Conservation (phyloP, 2,113 vertebrate genomes). For the Hepsetus odoe region DNA sequence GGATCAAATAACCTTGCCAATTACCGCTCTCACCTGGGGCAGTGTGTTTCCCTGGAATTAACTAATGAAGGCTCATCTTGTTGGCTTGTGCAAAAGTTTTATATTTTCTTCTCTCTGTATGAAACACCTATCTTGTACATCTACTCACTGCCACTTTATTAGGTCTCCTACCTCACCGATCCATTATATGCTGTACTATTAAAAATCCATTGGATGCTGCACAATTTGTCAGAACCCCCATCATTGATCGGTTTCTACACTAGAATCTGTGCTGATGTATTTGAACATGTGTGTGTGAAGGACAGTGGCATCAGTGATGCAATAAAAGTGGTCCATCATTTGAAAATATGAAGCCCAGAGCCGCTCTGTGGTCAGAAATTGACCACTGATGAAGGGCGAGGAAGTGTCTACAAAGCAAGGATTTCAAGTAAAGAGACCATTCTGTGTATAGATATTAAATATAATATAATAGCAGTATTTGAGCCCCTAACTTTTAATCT, state of each 20-base stretch:
- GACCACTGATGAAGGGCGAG: too few relatives aligned
- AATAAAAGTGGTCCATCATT: background rate
- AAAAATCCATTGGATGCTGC: background rate
- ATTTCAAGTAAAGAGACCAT: too few relatives aligned
- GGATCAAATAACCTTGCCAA: constrained; percentile 37
- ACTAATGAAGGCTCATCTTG: background rate
- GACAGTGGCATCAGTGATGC: too few relatives aligned
- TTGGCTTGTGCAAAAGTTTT: background rate
- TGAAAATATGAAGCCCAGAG: background rate
- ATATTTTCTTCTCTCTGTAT: background rate
- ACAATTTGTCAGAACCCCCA: background rate
- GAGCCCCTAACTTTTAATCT: background rate
- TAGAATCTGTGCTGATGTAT: too few relatives aligned
- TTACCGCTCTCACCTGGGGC: background rate
- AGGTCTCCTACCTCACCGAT: too few relatives aligned
- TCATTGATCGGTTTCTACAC: background rate
- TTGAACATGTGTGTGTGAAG: background rate
- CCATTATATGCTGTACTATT: background rate
- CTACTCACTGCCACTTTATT: background rate
- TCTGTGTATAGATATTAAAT: background rate
- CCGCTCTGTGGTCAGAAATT: too few relatives aligned
- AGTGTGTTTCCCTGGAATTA: background rate
- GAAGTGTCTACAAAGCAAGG: background rate
- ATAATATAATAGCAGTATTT: background rate
- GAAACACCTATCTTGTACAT: background rate